Evolutionary conservation across 2,888 invertebrate genomes (phyloP).

Genomic region (Ophion ellenae): DNA sequence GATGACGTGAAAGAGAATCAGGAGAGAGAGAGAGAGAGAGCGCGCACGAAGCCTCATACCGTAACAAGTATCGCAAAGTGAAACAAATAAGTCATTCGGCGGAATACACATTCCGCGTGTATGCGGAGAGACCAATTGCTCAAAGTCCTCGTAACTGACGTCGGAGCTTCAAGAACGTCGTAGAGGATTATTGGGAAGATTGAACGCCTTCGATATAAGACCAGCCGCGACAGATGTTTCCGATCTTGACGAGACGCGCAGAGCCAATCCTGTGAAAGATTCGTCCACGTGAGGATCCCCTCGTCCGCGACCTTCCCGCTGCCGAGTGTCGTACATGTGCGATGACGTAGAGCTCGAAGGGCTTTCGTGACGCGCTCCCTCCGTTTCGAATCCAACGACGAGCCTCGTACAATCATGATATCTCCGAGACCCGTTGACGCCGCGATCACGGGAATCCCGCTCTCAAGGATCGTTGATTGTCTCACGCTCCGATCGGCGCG

Average conservation of each 20-base stretch:
- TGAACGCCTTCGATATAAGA: too few relatives aligned
- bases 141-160: constrained; percentile 56
- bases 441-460: constrained; percentile 39
- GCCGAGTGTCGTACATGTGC: too few relatives aligned
- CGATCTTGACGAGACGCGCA: background rate
- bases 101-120: background rate
- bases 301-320: too few relatives aligned
- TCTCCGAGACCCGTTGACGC: background rate
- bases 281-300: too few relatives aligned
- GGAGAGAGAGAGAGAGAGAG: background rate
- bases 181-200: constrained; percentile 15
- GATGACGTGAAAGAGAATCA: background rate
- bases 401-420: constrained; percentile 42
- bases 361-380: too few relatives aligned
- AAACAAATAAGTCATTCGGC: constrained; percentile 20
- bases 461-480: constrained; percentile 28
- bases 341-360: too few relatives aligned
- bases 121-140: constrained; percentile 40
- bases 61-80: background rate
- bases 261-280: background rate
- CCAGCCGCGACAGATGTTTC: background rate
- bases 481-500: constrained; percentile 39
- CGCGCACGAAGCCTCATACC: background rate
- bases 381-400: background rate
- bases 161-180: constrained; percentile 46